Conservation (phyloP, 2,113 vertebrate species). For the Chaenogobius annularis region DNA sequence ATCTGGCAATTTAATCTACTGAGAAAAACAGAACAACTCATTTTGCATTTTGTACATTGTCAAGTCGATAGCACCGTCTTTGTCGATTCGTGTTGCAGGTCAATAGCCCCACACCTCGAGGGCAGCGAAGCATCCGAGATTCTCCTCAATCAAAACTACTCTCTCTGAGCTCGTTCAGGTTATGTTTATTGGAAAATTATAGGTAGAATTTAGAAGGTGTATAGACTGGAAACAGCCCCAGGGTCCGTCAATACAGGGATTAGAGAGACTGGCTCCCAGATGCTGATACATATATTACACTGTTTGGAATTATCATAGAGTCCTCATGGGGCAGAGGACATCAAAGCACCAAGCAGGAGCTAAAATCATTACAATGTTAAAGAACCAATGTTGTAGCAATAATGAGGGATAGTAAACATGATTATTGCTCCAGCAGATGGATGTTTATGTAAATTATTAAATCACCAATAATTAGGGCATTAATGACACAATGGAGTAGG, state of each 20-base stretch:
- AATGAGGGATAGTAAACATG: not conserved
- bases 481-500: no score
- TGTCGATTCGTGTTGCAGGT: conserved; percentile 34
- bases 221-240: conserved; percentile 24
- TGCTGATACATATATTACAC: conserved; percentile 31
- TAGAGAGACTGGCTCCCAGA: conserved; percentile 17
- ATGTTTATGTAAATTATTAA: not conserved
- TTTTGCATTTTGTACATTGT: conserved; percentile 23
- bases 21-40: not conserved
- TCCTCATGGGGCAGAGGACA: conserved; percentile 20
- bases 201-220: conserved; percentile 12
- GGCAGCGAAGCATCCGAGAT: conserved; percentile 2
- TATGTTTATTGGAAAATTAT: conserved; percentile 3
- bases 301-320: conserved; percentile 5
- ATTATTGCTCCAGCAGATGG: not conserved
- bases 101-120: conserved; percentile 29
- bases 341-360: conserved; percentile 37
- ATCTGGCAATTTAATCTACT: not conserved
- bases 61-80: conserved; percentile 17
- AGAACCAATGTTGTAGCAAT: conserved; percentile 10
- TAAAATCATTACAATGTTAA: conserved; percentile 31
- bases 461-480: no score
- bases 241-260: conserved; percentile 46
- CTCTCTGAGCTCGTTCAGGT: not conserved
- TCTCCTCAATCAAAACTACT: conserved; percentile 14